phyloP scores from a whole-genome alignment of 2,113 vertebrate species.

The Pseudorhombus dupliciocellatus region DNA sequence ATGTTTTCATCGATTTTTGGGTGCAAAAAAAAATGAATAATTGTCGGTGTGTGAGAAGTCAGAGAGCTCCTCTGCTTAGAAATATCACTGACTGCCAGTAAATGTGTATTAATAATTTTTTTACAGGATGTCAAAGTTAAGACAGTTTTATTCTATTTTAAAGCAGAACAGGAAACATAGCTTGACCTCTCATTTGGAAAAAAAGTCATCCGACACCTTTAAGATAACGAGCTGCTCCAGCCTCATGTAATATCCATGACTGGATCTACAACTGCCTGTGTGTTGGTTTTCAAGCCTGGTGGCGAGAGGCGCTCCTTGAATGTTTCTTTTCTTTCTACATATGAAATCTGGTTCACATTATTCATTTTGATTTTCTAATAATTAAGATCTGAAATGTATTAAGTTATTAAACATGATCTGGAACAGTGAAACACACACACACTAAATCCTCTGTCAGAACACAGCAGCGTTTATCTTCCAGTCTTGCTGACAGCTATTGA shows the following conservation, averaged over 20 bases:
- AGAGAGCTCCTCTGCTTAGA: no score
- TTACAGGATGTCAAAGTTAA: no score
- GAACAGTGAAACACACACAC: background rate
- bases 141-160: background rate
- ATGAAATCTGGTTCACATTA: background rate
- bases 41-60: no score
- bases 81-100: no score
- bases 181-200: slow-evolving; percentile 37
- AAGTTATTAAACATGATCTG: background rate
- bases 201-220: slow-evolving; percentile 61
- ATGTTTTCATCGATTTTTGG: no score
- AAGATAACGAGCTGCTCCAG: slow-evolving; percentile 46
- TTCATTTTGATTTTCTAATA: background rate
- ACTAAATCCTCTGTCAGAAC: background rate
- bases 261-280: slow-evolving; percentile 15
- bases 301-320: background rate
- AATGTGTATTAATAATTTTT: no score
- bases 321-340: background rate
- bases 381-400: background rate
- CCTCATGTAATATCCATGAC: slow-evolving; percentile 55
- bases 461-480: slow-evolving; percentile 3
- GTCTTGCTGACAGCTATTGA: slow-evolving; percentile 18
- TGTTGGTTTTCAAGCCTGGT: background rate
- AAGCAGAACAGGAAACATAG: slow-evolving; percentile 22
- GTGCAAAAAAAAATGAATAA: no score